Percentiles rank a stretch among this genome's conserved stretches.
These are phyloP conservation scores for Acanthochromis polyacanthus DNA, from an alignment of 2,113 vertebrate species.

Conservation along the genomic window DNA sequence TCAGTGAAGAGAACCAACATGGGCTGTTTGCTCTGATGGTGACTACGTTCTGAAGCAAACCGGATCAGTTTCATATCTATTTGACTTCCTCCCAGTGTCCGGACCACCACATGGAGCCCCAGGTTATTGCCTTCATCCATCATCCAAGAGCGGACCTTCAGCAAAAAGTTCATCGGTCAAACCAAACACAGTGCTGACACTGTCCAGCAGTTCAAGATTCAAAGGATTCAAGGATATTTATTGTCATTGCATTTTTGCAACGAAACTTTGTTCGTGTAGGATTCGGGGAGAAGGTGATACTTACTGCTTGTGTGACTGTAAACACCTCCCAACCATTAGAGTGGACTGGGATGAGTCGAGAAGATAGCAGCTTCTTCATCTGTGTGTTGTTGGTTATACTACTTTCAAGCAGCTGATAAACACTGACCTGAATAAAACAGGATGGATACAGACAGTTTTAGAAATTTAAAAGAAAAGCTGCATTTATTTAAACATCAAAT, in stretches of 20 bases:
- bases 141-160: slow-evolving; percentile 89
- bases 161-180: neutral
- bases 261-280: too few species aligned
- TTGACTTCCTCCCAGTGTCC: slow-evolving; percentile 61
- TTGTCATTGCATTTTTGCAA: too few species aligned
- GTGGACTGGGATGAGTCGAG: slow-evolving; percentile 86
- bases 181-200: neutral
- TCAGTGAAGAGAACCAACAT: slow-evolving; percentile 94
- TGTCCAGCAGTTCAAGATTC: neutral
- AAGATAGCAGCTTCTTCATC: slow-evolving; percentile 87
- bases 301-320: slow-evolving; percentile 90
- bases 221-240: too few species aligned
- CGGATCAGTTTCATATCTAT: slow-evolving; percentile 80
- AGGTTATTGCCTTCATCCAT: slow-evolving; percentile 86
- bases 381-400: slow-evolving; percentile 71
- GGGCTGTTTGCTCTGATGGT: slow-evolving; percentile 92
- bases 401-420: slow-evolving; percentile 87
- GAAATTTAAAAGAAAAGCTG: neutral
- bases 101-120: slow-evolving; percentile 88
- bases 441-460: neutral
- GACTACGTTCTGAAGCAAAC: slow-evolving; percentile 86
- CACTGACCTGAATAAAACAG: slow-evolving; percentile 84
- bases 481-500: neutral
- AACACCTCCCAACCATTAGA: slow-evolving; percentile 92
- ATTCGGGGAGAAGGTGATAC: slow-evolving; percentile 47